phyloP scores from a whole-genome alignment of 2,113 vertebrate genomes.

The Aplodontia rufa region DNA sequence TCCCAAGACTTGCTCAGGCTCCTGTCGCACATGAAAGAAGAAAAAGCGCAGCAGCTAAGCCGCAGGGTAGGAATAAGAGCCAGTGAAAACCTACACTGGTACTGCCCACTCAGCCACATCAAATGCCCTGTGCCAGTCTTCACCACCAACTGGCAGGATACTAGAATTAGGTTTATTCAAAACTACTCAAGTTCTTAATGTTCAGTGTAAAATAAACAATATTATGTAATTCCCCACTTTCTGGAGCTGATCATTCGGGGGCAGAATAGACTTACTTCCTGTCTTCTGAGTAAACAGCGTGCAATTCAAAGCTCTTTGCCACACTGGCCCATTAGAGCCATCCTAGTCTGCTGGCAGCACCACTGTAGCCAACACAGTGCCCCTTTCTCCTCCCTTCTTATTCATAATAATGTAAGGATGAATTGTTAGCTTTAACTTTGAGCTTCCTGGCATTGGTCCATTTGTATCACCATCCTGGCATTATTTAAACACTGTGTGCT shows the following conservation, averaged over 20 bases:
- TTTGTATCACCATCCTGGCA: conserved; percentile 63
- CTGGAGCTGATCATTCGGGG: not conserved
- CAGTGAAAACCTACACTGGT: not conserved
- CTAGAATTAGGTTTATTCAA: not conserved
- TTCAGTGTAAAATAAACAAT: conserved; percentile 52
- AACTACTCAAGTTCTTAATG: not conserved
- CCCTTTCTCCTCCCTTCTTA: conserved; percentile 60
- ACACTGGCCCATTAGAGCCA: conserved; percentile 14
- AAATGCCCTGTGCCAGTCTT: not conserved
- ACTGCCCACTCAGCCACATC: not conserved
- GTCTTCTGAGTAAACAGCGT: conserved; percentile 42
- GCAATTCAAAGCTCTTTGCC: conserved; percentile 62
- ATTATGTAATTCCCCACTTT: conserved; percentile 26
- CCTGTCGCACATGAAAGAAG: not conserved
- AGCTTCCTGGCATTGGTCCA: conserved; percentile 69
- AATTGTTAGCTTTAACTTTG: conserved; percentile 64
- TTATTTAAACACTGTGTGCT: conserved; percentile 71
- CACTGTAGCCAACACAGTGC: conserved; percentile 5
- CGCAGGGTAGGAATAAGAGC: not conserved
- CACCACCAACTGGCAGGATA: not conserved
- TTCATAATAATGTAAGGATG: conserved; percentile 47
- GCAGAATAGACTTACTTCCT: conserved; percentile 52
- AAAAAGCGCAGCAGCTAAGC: not conserved
- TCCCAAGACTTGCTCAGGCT: not conserved
- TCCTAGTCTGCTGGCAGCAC: conserved; percentile 12